Conservation (phyloP, 2,113 vertebrate genomes). For the Corapipo altera region DNA sequence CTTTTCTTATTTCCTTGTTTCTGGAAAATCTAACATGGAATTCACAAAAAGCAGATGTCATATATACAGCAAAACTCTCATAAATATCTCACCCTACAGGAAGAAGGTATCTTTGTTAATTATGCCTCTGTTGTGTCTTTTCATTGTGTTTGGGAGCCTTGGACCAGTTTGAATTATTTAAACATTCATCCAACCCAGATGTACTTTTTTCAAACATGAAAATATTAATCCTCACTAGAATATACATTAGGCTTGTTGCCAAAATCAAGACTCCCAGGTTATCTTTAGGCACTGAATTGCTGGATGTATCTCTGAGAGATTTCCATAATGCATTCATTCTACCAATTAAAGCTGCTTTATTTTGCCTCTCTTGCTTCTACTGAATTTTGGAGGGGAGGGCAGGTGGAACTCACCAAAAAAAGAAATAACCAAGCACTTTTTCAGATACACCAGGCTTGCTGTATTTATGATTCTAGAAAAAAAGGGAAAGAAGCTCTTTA, state of each 20-base stretch:
- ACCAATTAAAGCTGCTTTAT: neutral
- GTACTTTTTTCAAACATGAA: neutral
- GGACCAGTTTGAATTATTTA: neutral
- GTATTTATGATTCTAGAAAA: neutral
- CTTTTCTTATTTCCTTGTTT: neutral
- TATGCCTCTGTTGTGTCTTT: neutral
- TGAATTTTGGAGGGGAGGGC: neutral
- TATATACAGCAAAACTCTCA: neutral
- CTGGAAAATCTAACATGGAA: neutral
- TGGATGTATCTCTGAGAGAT: neutral
- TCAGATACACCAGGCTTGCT: neutral
- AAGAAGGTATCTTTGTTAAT: neutral
- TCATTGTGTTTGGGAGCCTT: neutral
- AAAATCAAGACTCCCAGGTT: neutral
- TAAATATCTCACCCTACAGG: neutral
- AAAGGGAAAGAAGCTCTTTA: neutral
- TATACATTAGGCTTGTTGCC: neutral
- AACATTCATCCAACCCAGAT: neutral
- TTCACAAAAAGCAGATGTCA: neutral
- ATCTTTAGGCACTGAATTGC: neutral
- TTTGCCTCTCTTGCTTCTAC: neutral
- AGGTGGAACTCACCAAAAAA: neutral
- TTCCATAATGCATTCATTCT: neutral
- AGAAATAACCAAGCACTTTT: neutral
- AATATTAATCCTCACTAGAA: neutral